Base-by-base conservation (phyloP, 2,113 vertebrate genomes). In the Empidonax traillii region DNA sequence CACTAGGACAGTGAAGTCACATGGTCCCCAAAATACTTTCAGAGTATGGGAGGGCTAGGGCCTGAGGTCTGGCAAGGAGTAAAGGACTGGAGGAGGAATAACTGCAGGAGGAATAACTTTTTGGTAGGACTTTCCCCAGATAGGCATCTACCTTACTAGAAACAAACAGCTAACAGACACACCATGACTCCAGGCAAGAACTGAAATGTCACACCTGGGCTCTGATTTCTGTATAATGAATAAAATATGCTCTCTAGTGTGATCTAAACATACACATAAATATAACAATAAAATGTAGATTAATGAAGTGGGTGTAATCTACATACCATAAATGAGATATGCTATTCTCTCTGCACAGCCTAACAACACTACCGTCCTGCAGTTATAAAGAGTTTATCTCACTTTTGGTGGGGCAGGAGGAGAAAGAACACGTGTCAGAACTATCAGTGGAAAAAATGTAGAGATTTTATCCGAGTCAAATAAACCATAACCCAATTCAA, bases 371-470 rank as follows among this genome's bases (percentile, higher is more conserved):
- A 21, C 22, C 19, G 17, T 0, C 3, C 17, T 95, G 49, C 37
- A 71, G 20, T 62, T 87, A 22, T 9, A 3, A 37, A 41, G 52
- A 6, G 5, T 73, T 92, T 82, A 22, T 31, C 35, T 76, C 46
- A 47, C 14, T 46, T 53, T 3, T 19, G 9, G 7, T 14, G 28
- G 12, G 6, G 8, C 4, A 16, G 24, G 28, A 17, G 13, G 27
- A 7, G 22, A 33, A 2, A 71, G 6, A 21, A 10, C 16, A 22
- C 1, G 0, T 35, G 6, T 1, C 3, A 91, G 61, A 65, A 0
- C 14, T 35, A 21, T 10, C 3, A 1, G 1, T 37, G 30, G 35
- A 33, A 73, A 93, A 61, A 47, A n/a, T 37, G 18, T 4, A 17
- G 18, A 21, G 4, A 8, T 81, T 75, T 75, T 68, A 1, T 58